Conservation (phyloP, 92 coral and sea anemone species). For the Actinostola sp. region DNA sequence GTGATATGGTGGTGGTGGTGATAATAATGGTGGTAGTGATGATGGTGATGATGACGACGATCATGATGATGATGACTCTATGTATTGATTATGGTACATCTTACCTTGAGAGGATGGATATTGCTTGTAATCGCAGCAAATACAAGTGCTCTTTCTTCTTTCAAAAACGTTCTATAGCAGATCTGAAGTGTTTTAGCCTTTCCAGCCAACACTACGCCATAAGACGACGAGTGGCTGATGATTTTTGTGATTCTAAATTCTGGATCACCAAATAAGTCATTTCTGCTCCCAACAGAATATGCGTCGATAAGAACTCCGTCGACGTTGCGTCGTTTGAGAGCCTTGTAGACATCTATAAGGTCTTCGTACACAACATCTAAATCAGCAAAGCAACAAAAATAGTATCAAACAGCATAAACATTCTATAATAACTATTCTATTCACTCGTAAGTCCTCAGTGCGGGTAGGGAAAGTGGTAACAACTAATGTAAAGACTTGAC, state of each 20-base stretch:
- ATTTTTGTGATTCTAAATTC: slow-evolving; percentile 59
- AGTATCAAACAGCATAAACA: too few species aligned
- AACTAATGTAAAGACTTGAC: too few species aligned
- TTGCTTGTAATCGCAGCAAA: slow-evolving; percentile 67
- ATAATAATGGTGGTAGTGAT: too few species aligned
- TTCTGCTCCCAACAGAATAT: slow-evolving; percentile 74
- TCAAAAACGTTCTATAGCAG: slow-evolving; percentile 72
- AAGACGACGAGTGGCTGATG: slow-evolving; percentile 62
- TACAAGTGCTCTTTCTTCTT: slow-evolving; percentile 71
- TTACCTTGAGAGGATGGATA: slow-evolving; percentile 68
- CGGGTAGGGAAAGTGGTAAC: too few species aligned
- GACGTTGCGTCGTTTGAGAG: slow-evolving; percentile 67
- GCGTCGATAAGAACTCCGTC: slow-evolving; percentile 82
- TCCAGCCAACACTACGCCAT: slow-evolving; percentile 91
- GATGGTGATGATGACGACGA: not conserved
- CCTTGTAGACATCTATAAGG: slow-evolving; percentile 64
- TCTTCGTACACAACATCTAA: slow-evolving; percentile 63
- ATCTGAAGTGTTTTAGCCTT: slow-evolving; percentile 72
- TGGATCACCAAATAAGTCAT: slow-evolving; percentile 70
- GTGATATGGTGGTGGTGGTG: too few species aligned
- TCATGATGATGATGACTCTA: not conserved
- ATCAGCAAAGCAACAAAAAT: too few species aligned
- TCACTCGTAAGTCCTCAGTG: too few species aligned
- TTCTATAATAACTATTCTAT: too few species aligned
- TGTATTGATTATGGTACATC: not conserved